Base-by-base conservation (phyloP, 2,113 vertebrate species). In the Macroglossus sobrinus region DNA sequence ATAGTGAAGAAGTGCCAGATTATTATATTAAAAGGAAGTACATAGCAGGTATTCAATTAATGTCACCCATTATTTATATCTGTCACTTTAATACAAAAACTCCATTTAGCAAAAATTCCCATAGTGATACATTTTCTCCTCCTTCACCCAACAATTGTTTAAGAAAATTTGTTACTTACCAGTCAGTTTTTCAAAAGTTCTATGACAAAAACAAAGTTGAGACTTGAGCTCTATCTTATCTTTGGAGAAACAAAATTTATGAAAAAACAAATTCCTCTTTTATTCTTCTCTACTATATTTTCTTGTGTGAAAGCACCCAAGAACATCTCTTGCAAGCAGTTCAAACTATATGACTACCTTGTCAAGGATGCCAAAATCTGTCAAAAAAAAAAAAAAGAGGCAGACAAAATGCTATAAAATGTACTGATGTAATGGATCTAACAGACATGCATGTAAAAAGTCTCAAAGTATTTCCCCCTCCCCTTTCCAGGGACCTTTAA, bases 381-480 rank as follows among this genome's bases (percentile, higher is more conserved):
- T 86, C 82, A n/a, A n/a, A n/a, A n/a, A n/a, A n/a, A 71, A n/a
- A 0, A 5, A 74, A 91, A 79, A 12, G 78, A 95, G 40, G 21
- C 47, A 64, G 45, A 47, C 43, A 93, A 89, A 69, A 91, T 68
- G 18, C 26, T 93, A 7, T 94, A 75, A 97, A 95, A 71, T 38
- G 35, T 69, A 76, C 33, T 68, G 86, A 84, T 24, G 19, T 94
- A 84, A 96, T 94, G 50, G 28, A 30, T 97, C 94, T 84, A 78
- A 35, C 94, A 98, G 94, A 93, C 26, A 0, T 22, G 4, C 59
- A 40, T 26, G 19, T 81, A 57, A 94, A 86, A 59, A 64, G 59
- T 91, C 91, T 91, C 86, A 14, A 72, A 78, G 74, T 90, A 89
- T 59, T 97, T 97, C 85, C 63, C 78, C 50, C 40, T 92, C 7